Evolutionary conservation across 2,797 vertebrate species (phyloP), one percentile per base, ranked within the genome.

Genomic region (Hydrolagus colliei): DNA sequence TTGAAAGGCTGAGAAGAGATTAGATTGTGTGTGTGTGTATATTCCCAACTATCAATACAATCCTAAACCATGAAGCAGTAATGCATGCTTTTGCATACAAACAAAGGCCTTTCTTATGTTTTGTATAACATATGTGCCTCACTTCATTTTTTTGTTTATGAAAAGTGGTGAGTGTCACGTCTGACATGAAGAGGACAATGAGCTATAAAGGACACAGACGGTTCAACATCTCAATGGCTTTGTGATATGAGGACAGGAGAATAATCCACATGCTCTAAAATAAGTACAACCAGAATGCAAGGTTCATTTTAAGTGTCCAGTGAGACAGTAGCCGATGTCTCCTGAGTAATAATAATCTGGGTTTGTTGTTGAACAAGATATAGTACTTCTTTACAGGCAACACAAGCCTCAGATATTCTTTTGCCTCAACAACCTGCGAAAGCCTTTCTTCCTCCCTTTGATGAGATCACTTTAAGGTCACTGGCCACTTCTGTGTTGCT

Each of bases 401-500:
- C 27, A 12, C 14, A 68, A 18, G 20, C 32, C 35, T 67, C 67
- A 65, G 63, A 65, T 8, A 18, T 82, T 35, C 5, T 71, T 71
- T 71, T 84, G 32, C 20, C 5, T 32, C 16, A 68, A n/a, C 79
- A 71, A 71, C 35, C 52, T 6, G 41, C 6, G 41, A 52, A 52
- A 52, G 41, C 1, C 41, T 52, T n/a, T 77, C n/a, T 11, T 12
- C 86, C 73, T 89, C 41, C 68, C 86, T 0, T 52, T 65, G 85
- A 88, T 86, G 86, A 86, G 67, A 63, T 84, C 63, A 84, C 84
- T 91, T 92, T 91, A 86, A 86, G 65, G 87, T 91, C 91, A 91
- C 91, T 90, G 89, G 89, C 89, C 90, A 90, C 91, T 0, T 63
- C 89, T 18, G 14, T 87, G 89, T 88, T 90, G 88, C 87, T 87